Percentiles rank a stretch among this genome's conserved stretches.
Evolutionary conservation across 2,797 vertebrate species (phyloP).

Genomic region (Micromesistius poutassou): DNA sequence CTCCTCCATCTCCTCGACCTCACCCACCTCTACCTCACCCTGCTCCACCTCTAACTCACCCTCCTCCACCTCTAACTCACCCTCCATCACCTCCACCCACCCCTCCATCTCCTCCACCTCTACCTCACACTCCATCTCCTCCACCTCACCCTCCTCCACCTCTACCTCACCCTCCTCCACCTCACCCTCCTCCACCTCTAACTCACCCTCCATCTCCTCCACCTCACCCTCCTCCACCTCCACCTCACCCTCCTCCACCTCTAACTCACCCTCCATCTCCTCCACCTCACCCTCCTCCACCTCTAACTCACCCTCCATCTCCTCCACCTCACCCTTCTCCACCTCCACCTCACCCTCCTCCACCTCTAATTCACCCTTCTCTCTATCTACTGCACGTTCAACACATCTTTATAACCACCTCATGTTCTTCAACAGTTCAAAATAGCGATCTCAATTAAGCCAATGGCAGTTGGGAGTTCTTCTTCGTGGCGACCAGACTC

Average conservation of each 20-base stretch:
- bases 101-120: too few species aligned
- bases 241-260: background rate
- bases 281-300: too few species aligned
- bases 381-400: background rate
- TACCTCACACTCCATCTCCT: background rate
- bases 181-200: too few species aligned
- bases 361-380: background rate
- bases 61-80: too few species aligned
- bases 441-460: background rate
- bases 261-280: background rate
- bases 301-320: too few species aligned
- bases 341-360: background rate
- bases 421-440: too few species aligned
- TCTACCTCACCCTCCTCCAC: background rate
- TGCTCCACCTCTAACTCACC: too few species aligned
- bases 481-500: background rate
- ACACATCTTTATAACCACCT: background rate
- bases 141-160: background rate
- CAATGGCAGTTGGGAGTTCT: background rate
- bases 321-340: too few species aligned
- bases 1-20: too few species aligned
- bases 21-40: too few species aligned
- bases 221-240: background rate
- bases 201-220: too few species aligned
- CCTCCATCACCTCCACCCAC: too few species aligned